A percentile compares a stretch with the other conserved stretches of the same genome.
Conservation (phyloP, 1,140 invertebrate species). For the Hylaeus anthracinus region DNA sequence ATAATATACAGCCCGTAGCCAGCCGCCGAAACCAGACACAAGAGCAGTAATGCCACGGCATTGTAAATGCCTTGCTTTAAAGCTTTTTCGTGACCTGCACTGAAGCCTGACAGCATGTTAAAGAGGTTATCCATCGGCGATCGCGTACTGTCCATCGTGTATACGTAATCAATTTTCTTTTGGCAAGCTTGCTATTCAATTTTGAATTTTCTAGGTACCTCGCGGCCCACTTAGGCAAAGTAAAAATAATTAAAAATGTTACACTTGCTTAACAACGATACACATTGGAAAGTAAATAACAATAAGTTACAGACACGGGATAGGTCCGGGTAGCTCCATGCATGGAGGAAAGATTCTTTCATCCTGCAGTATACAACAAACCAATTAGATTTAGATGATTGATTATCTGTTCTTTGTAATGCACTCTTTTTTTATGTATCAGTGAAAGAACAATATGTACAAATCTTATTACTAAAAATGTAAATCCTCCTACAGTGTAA, state of each 20-base stretch:
- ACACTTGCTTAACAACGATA: not conserved
- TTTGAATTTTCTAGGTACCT: constrained; percentile 4
- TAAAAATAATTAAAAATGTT: not conserved
- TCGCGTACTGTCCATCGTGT: constrained; percentile 64
- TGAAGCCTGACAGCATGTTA: constrained; percentile 74
- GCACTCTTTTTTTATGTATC: no score
- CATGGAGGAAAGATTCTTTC: not conserved
- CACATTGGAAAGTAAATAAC: not conserved
- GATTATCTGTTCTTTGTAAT: no score
- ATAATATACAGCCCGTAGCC: constrained; percentile 91
- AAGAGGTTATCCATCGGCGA: constrained; percentile 79
- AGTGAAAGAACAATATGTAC: no score
- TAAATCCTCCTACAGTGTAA: no score
- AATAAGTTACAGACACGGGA: not conserved
- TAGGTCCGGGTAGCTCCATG: not conserved
- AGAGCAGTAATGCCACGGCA: constrained; percentile 87
- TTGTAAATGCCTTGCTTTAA: constrained; percentile 94
- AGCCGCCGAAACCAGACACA: constrained; percentile 85
- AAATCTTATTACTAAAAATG: no score
- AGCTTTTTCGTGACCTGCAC: constrained; percentile 86
- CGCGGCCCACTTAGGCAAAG: not conserved
- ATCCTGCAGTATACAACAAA: no score
- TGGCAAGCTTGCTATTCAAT: constrained; percentile 22
- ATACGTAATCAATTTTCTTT: constrained; percentile 32
- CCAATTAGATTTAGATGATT: no score